A percentile compares a stretch with the other conserved stretches of the same genome.
These are phyloP conservation scores for Heliconius cydno DNA, from an alignment of 2,888 invertebrate genomes.

Conservation along the genomic window DNA sequence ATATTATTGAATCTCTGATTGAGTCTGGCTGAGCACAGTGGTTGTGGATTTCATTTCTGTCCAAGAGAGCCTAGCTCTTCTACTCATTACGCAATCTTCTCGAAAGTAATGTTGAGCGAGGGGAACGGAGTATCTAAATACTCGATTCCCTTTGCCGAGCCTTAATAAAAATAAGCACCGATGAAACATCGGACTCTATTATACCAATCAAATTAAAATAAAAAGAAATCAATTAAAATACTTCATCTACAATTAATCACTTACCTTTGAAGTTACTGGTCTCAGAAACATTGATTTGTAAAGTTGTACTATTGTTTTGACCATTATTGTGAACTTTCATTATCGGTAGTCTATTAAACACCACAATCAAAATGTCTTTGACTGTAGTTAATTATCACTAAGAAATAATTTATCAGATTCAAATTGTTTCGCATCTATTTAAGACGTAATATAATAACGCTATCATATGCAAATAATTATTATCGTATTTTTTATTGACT, in stretches of 20 bases:
- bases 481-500: slow-evolving; percentile 29
- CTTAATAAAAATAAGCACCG: too few relatives aligned
- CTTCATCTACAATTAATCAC: neutral
- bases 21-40: too few relatives aligned
- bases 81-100: too few relatives aligned
- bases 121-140: too few relatives aligned
- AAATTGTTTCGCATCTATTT: slow-evolving; percentile 4
- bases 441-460: slow-evolving; percentile 11
- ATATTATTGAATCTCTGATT: too few relatives aligned
- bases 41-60: too few relatives aligned
- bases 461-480: slow-evolving; percentile 31
- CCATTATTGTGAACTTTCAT: slow-evolving; percentile 29
- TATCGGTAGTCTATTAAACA: neutral
- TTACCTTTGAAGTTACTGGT: slow-evolving; percentile 40
- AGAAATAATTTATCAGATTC: slow-evolving; percentile 13
- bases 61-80: too few relatives aligned
- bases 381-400: neutral
- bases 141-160: too few relatives aligned
- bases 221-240: too few relatives aligned
- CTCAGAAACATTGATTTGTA: slow-evolving; percentile 30
- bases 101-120: too few relatives aligned
- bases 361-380: neutral
- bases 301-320: slow-evolving; percentile 14
- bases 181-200: too few relatives aligned
- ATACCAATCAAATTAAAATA: too few relatives aligned